phyloP scores from a whole-genome alignment of 2,888 invertebrate species.

The Cheilosia variabilis region DNA sequence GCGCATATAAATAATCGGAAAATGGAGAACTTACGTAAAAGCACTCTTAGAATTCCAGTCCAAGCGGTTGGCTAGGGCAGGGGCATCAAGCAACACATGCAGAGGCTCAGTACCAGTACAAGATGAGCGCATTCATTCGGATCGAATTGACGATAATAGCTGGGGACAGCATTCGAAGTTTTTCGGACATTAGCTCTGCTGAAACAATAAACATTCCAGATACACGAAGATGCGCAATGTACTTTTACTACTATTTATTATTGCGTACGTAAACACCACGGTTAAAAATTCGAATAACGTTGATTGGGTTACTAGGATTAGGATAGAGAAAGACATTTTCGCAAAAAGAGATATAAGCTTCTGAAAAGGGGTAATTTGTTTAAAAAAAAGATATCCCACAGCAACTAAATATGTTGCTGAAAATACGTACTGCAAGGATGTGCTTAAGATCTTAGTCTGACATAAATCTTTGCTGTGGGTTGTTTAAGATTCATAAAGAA shows the following conservation, averaged over 20 bases:
- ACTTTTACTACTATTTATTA: neutral
- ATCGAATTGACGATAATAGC: conserved; percentile 49
- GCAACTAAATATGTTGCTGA: no score
- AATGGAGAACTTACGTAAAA: conserved; percentile 70
- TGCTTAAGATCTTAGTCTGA: no score
- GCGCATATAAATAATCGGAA: conserved; percentile 73
- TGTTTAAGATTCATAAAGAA: no score
- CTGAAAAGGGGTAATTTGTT: no score
- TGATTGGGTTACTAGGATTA: no score
- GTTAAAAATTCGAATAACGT: neutral
- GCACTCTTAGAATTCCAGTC: conserved; percentile 48
- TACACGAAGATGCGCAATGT: neutral
- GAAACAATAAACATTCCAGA: conserved; percentile 51
- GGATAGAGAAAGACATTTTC: no score
- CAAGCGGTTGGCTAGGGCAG: neutral
- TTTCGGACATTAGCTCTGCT: conserved; percentile 15
- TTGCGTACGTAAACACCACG: neutral
- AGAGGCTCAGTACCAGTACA: conserved; percentile 12
- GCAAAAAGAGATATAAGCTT: no score
- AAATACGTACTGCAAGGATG: no score
- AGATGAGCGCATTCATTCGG: conserved; percentile 44
- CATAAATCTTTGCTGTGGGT: no score
- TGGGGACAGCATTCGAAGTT: conserved; percentile 41
- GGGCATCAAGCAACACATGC: conserved; percentile 30
- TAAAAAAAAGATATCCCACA: no score